These are phyloP conservation scores for Drosophila barbarae DNA, from an alignment of 2,888 invertebrate genomes.

Conservation along the genomic window DNA sequence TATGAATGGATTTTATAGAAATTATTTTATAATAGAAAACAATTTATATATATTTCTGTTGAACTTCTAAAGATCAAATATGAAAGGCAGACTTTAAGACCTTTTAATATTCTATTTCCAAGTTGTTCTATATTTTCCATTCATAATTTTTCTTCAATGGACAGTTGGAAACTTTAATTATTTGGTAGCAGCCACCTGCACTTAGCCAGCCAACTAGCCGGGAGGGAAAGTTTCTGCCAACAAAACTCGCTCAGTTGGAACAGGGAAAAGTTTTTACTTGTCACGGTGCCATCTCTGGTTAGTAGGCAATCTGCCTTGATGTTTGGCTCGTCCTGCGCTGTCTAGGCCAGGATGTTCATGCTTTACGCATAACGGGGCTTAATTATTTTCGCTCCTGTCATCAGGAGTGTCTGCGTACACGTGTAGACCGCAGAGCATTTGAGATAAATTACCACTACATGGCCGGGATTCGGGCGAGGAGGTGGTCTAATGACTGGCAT, in stretches of 20 bases:
- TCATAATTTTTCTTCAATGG: not conserved
- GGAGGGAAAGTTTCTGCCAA: constrained; percentile 2
- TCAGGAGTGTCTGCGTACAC: constrained; percentile 47
- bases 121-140: not conserved
- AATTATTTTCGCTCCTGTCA: constrained; percentile 64
- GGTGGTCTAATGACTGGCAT: constrained; percentile 62
- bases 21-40: not conserved
- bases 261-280: constrained; percentile 12
- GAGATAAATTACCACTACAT: constrained; percentile 63
- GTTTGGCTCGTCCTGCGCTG: constrained; percentile 9
- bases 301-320: constrained; percentile 3
- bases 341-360: constrained; percentile 41
- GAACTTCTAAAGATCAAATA: not conserved
- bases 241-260: not conserved
- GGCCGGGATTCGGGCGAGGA: constrained; percentile 2
- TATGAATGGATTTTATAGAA: not conserved
- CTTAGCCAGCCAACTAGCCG: constrained; percentile 8
- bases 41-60: not conserved
- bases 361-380: constrained; percentile 58
- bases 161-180: constrained; percentile 4
- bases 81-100: no score
- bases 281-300: constrained; percentile 52
- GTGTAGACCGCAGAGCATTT: constrained; percentile 58
- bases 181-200: constrained; percentile 5
- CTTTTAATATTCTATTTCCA: not conserved